phyloP scores from a whole-genome alignment of 2,797 vertebrate genomes.

The Mus spretus region DNA sequence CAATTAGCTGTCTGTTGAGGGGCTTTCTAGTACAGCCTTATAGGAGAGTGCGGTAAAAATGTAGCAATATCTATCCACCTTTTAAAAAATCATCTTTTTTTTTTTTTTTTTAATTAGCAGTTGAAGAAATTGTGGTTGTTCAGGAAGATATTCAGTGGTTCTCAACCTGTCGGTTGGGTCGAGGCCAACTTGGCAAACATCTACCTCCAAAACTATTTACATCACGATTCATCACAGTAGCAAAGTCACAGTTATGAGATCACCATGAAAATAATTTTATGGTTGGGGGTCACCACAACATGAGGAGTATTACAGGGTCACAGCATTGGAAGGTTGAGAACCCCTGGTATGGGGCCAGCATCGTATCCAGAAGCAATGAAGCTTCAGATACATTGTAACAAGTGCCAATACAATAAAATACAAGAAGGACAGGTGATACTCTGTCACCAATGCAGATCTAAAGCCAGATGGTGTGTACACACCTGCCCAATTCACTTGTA shows the following conservation, averaged over 20 bases:
- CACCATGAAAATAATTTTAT: not conserved
- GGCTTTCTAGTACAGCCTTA: not conserved
- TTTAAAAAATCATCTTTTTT: not conserved
- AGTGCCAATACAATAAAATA: not conserved
- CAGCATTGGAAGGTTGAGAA: not conserved
- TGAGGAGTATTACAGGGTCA: not conserved
- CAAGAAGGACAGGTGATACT: not conserved
- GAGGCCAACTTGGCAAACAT: not conserved
- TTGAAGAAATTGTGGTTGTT: conserved; percentile 38
- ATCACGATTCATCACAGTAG: not conserved
- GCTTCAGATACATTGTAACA: not conserved
- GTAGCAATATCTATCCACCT: not conserved
- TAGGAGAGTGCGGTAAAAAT: conserved; percentile 24
- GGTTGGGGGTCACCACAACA: not conserved
- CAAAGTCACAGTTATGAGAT: not conserved
- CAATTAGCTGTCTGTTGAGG: not conserved
- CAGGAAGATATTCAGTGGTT: not conserved
- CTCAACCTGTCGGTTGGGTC: not conserved
- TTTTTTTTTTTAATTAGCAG: not conserved
- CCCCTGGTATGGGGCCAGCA: not conserved
- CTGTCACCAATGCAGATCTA: not conserved
- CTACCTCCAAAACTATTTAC: not conserved
- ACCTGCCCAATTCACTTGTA: not conserved
- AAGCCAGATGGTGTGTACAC: not conserved
- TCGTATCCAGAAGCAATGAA: conserved; percentile 18